Base-by-base conservation (phyloP, 2,797 vertebrate genomes). In the Numenius phaeopus region DNA sequence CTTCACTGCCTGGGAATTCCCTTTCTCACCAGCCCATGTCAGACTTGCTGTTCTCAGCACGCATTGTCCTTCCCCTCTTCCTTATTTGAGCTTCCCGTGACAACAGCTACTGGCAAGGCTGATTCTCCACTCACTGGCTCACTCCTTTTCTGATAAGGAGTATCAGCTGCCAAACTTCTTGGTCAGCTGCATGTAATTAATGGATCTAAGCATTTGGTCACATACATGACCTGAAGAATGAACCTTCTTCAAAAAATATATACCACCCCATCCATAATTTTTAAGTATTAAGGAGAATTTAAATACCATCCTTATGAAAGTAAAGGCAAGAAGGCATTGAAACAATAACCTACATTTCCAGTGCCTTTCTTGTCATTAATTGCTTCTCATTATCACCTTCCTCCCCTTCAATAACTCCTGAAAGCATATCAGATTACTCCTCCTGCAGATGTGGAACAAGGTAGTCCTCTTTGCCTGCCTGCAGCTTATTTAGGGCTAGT, bases 1-100 rank as follows among this genome's bases (percentile, higher is more conserved):
- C 14, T 78, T 44, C 5, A 4, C 50, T 84, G 39, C 57, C 50
- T 82, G 69, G 82, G 89, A 97, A 94, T 83, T 90, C 87, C 85
- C 58, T 81, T 85, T 91, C 72, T 73, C 55, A 62, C 24, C 65
- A 88, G 70, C 24, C 50, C 47, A 59, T 0, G 0, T 57, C 79
- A 81, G 61, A 50, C 54, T 64, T 5, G 1, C 49, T 55, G 39
- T 16, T 89, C 70, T 87, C 76, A 90, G 24, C 11, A 18, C 42
- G 66, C 4, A 0, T 72, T 62, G 61, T 75, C 61, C 69, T 86
- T 69, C 55, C 50, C 27, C 21, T 71, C 29, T 78, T 89, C 69
- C 82, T 83, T 78, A 29, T 71, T 73, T 50, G 69, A 93, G 50
- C 70, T 95, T 93, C 58, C 70, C 16, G 5, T 40, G 72, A 91